Evolutionary conservation across 2,888 invertebrate genomes (phyloP), one percentile per base, ranked within the genome.

Genomic region (Andrena chrysosceles): DNA sequence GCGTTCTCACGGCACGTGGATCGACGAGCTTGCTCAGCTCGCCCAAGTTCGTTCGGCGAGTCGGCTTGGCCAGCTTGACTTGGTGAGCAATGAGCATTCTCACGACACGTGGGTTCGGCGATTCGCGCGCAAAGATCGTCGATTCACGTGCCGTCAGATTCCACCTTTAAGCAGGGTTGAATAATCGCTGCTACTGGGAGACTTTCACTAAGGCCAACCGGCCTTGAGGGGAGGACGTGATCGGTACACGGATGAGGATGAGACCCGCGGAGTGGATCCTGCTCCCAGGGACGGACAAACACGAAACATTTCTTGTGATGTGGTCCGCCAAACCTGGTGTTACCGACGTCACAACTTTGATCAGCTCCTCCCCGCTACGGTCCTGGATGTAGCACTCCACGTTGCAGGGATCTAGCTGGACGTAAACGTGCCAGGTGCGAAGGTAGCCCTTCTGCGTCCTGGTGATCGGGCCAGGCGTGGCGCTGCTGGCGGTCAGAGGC

Each of bases 351-450:
- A 90, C 83, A 42, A 93, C 89, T 86, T 84, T 91, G 77, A 91
- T 89, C 77, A 93, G 72, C 71, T 91, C 87, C 87, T 85, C 90
- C 64, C 90, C 90, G 35, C 70, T 77, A 26, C 49, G 85, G 83
- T 92, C 91, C 84, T 83, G 48, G 71, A 93, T 85, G 77, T 89
- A 77, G 85, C 93, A 93, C 48, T 91, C 91, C 77, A 92, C 89
- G 79, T 87, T 85, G 87, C 88, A 91, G 1, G 92, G 90, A 67
- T 87, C 84, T 42, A 71, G 29, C 7, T 93, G 93, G 67, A 94
- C 93, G 73, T 92, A 92, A 76, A 93, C 90, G 83, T 87, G 88
- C 92, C 93, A 94, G 10, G 88, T 81, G 48, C 91, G 91, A 42
- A 73, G 77, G 8, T 89, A 91, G 69, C 91, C 91, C 10, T 84